Conservation (phyloP, 2,113 vertebrate species). For the Zosterops borbonicus region DNA sequence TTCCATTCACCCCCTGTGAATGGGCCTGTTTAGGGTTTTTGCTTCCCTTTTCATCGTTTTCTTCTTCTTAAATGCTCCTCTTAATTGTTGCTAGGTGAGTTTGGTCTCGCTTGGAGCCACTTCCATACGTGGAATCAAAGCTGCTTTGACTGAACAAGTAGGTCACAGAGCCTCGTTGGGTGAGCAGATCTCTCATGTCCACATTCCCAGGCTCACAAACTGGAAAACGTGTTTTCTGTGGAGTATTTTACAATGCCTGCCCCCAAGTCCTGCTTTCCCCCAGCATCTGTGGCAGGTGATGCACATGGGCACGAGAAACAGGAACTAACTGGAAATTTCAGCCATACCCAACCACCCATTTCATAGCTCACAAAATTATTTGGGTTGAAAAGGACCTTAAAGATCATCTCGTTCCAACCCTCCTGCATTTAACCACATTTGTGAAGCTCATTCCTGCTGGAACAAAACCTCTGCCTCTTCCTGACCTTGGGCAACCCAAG, state of each 20-base stretch:
- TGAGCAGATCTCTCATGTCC: neutral
- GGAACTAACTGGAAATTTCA: neutral
- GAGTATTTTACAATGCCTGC: neutral
- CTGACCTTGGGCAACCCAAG: neutral
- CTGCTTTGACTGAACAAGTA: constrained; percentile 60
- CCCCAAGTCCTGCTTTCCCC: neutral
- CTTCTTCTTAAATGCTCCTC: constrained; percentile 12
- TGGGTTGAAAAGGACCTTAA: neutral
- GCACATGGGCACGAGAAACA: fast-evolving
- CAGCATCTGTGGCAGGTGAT: neutral
- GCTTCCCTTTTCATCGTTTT: neutral
- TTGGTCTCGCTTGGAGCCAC: neutral
- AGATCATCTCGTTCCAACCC: neutral
- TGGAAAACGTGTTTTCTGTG: neutral
- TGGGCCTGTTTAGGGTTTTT: constrained; percentile 8
- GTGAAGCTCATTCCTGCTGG: neutral
- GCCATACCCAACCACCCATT: neutral
- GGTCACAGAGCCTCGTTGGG: constrained; percentile 37
- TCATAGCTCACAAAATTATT: fast-evolving
- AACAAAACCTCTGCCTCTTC: neutral
- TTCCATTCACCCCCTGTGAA: neutral
- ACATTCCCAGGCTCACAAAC: neutral
- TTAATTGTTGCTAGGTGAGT: constrained; percentile 49
- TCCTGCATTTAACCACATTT: neutral
- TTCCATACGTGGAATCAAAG: constrained; percentile 24